Percentiles rank a stretch among this genome's conserved stretches.
These are phyloP conservation scores for Antigone vipio DNA, from an alignment of 2,113 vertebrate genomes.

Conservation along the genomic window DNA sequence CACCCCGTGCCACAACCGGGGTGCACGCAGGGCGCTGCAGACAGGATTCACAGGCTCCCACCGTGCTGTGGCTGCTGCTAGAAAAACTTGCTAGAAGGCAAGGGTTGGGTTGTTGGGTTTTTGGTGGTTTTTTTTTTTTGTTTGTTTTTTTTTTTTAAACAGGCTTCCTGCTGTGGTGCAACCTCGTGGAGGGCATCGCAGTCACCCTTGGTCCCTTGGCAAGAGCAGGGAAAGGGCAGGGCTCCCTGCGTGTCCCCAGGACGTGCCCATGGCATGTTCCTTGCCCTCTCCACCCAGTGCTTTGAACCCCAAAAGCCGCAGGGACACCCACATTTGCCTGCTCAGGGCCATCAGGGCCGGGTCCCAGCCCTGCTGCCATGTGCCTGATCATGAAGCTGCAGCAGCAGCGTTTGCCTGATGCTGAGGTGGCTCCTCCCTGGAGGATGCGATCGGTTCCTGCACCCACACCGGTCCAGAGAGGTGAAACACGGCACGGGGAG, in stretches of 20 bases:
- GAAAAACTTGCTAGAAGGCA: fast-evolving
- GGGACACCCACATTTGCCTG: neutral
- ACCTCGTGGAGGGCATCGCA: fast-evolving
- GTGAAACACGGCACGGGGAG: fast-evolving
- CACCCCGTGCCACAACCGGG: fast-evolving
- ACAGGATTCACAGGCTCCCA: neutral
- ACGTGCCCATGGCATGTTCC: fast-evolving
- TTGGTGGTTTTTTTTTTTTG: too few relatives aligned
- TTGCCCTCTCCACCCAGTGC: too few relatives aligned
- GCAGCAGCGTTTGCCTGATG: fast-evolving
- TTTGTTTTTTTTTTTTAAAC: too few relatives aligned
- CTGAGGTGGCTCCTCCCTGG: fast-evolving
- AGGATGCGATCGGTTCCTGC: fast-evolving
- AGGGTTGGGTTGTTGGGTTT: too few relatives aligned
- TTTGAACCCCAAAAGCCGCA: fast-evolving
- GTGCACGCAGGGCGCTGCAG: fast-evolving
- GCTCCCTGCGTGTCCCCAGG: fast-evolving
- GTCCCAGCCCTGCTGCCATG: fast-evolving
- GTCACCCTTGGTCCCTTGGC: neutral
- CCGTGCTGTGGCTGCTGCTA: neutral
- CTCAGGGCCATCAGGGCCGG: fast-evolving
- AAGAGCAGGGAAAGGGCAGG: neutral
- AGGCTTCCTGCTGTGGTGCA: neutral
- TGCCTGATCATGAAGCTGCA: neutral
- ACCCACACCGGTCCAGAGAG: fast-evolving